Conservation (phyloP, 2,888 invertebrate genomes). For the Trissoscelio sp. region DNA sequence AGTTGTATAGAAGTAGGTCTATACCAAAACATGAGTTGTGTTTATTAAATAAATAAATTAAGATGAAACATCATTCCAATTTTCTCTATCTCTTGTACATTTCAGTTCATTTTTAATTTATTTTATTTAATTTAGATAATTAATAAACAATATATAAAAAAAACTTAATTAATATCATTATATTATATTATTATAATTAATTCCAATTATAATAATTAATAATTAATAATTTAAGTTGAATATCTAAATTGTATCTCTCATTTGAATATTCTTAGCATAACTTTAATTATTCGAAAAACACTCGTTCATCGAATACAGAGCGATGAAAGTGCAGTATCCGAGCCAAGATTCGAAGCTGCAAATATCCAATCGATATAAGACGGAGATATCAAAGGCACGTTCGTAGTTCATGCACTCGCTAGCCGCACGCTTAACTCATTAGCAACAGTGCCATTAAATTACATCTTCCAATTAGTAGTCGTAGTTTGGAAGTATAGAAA, state of each 20-base stretch:
- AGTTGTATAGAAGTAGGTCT: too few relatives aligned
- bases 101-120: too few relatives aligned
- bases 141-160: too few relatives aligned
- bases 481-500: conserved; percentile 71
- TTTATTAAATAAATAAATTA: too few relatives aligned
- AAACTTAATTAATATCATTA: too few relatives aligned
- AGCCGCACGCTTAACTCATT: conserved; percentile 74
- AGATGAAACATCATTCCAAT: too few relatives aligned
- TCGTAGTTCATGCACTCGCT: conserved; percentile 73
- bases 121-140: too few relatives aligned
- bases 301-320: conserved; percentile 7
- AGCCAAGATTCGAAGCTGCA: conserved; percentile 50
- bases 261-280: neutral
- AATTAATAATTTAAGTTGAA: too few relatives aligned
- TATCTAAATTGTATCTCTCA: neutral
- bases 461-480: conserved; percentile 77
- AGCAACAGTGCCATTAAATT: conserved; percentile 76
- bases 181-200: too few relatives aligned
- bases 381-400: conserved; percentile 76
- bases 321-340: conserved; percentile 48
- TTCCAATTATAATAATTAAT: too few relatives aligned
- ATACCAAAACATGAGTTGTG: too few relatives aligned
- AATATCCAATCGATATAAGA: conserved; percentile 76
- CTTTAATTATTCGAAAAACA: conserved; percentile 24
- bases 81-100: too few relatives aligned